phyloP scores from a whole-genome alignment of 2,797 vertebrate genomes.

The Bucorvus abyssinicus region DNA sequence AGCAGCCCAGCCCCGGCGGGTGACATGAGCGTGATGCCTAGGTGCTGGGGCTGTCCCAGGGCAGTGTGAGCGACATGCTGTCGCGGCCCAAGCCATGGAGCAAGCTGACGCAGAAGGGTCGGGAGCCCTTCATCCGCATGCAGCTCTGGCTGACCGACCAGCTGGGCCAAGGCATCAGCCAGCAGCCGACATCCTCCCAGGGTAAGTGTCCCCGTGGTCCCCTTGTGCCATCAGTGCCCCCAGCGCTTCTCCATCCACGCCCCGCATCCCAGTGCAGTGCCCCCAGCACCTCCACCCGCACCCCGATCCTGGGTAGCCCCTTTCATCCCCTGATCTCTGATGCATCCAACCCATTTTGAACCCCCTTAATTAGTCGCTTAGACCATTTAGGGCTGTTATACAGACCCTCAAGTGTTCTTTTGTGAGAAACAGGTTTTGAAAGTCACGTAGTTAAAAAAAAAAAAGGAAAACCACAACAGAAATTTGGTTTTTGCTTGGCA shows the following conservation, averaged over 20 bases:
- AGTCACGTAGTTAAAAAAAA: neutral
- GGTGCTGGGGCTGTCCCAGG: conserved; percentile 97
- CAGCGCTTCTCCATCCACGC: neutral
- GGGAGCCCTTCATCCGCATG: conserved; percentile 99
- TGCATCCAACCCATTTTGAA: neutral
- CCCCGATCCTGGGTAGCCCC: neutral
- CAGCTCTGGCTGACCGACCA: conserved; percentile 97
- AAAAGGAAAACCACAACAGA: neutral
- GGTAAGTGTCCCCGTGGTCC: conserved; percentile 54
- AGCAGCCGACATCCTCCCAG: conserved; percentile 72
- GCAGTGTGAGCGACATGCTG: conserved; percentile 98
- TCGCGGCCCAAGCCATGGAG: conserved; percentile 98
- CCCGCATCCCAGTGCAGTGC: rapidly evolving
- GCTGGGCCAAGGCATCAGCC: conserved; percentile 87
- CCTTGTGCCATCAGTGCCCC: neutral
- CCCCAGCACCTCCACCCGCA: no score
- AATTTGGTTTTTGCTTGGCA: neutral
- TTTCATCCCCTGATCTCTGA: neutral
- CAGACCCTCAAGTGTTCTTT: neutral
- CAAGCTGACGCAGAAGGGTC: conserved; percentile 97
- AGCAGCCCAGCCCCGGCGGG: rapidly evolving
- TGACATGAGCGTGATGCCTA: conserved; percentile 34
- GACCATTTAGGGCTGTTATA: neutral
- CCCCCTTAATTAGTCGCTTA: neutral
- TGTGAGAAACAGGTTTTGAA: neutral